These are phyloP conservation scores for Scomber colias DNA, from an alignment of 2,113 vertebrate species.

Conservation along the genomic window DNA sequence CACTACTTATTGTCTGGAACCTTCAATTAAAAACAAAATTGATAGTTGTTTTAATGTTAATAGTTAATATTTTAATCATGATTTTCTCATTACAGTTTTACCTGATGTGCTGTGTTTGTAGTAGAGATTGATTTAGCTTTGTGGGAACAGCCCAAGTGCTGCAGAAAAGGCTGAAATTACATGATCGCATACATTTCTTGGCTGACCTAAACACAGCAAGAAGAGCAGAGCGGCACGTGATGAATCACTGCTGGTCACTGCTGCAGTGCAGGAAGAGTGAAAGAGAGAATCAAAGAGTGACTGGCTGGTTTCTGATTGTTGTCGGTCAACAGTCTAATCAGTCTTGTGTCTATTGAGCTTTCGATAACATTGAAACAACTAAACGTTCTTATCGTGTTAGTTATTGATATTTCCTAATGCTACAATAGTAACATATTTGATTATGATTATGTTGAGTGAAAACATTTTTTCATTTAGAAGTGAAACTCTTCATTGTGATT, in stretches of 20 bases:
- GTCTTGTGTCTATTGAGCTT: not conserved
- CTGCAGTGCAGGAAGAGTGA: conserved; percentile 35
- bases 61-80: not conserved
- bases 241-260: conserved; percentile 52
- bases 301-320: not conserved
- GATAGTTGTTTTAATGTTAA: too few relatives aligned
- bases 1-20: too few relatives aligned
- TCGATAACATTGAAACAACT: not conserved
- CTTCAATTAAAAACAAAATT: too few relatives aligned
- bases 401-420: not conserved
- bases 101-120: conserved; percentile 2
- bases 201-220: conserved; percentile 51
- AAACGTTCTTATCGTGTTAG: not conserved
- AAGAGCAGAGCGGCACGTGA: conserved; percentile 61
- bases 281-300: conserved; percentile 18
- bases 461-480: too few relatives aligned
- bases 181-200: conserved; percentile 39
- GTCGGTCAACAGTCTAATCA: not conserved
- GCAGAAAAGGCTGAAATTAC: conserved; percentile 43
- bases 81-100: not conserved
- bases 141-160: conserved; percentile 47
- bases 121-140: not conserved
- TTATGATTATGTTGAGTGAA: too few relatives aligned
- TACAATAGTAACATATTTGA: not conserved
- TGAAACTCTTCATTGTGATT: not conserved